These are phyloP conservation scores for Opisthograptis luteolata DNA, from an alignment of 2,888 invertebrate genomes.

Conservation along the genomic window DNA sequence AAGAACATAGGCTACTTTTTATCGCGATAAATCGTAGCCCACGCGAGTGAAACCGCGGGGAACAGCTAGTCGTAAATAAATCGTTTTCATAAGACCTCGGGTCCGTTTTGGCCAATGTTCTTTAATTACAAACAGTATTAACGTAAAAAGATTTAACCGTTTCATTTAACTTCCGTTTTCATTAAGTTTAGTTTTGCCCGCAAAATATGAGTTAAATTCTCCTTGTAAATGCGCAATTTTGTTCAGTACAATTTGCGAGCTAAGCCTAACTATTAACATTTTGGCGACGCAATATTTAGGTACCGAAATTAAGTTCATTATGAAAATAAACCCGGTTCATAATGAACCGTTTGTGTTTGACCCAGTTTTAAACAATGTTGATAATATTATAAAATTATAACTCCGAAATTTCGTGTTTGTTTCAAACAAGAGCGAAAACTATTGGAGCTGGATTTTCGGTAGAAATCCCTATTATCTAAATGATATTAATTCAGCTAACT, in stretches of 20 bases:
- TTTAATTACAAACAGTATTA: too few species aligned
- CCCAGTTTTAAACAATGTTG: conserved; percentile 13
- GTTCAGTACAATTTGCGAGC: conserved; percentile 11
- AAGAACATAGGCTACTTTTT: too few species aligned
- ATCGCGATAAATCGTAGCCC: too few species aligned
- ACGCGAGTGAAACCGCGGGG: too few species aligned
- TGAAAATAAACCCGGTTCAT: conserved; percentile 12
- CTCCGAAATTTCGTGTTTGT: background rate
- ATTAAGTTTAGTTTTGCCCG: background rate
- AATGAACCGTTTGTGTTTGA: conserved; percentile 6
- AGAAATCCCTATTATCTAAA: too few species aligned
- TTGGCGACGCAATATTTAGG: conserved; percentile 14
- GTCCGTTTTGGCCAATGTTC: too few species aligned
- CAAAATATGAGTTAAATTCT: conserved; percentile 1
- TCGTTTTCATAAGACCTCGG: too few species aligned
- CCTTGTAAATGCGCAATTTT: conserved; percentile 4
- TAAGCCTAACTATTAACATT: conserved; percentile 23
- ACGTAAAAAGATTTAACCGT: background rate
- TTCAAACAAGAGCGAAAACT: conserved; percentile 1
- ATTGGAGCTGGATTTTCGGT: background rate
- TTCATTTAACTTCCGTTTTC: background rate
- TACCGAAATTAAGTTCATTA: conserved; percentile 8
- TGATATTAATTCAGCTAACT: too few species aligned
- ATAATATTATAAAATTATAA: conserved; percentile 14
- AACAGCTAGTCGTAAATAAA: too few species aligned